Evolutionary conservation across 2,888 invertebrate species (phyloP).

Genomic region (Tipula vernalis): DNA sequence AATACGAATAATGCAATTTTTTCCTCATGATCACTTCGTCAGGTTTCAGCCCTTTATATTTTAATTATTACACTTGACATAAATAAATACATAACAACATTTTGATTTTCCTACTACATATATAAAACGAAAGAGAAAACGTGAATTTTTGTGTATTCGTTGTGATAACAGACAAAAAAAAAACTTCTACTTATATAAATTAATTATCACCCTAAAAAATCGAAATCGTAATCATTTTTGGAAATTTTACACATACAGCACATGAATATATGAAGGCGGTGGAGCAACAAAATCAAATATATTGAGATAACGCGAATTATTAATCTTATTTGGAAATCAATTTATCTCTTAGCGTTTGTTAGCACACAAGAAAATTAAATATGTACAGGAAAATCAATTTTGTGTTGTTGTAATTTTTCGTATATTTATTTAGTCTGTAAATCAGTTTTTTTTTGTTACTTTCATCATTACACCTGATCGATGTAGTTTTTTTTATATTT

Average conservation of each 20-base stretch:
- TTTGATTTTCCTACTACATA: background rate
- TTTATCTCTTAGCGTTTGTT: background rate
- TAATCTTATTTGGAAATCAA: background rate
- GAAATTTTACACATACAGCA: background rate
- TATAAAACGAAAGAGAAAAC: background rate
- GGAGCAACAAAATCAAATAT: background rate
- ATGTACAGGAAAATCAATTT: background rate
- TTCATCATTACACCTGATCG: slow-evolving; percentile 4
- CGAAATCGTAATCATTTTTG: background rate
- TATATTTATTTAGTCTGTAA: background rate
- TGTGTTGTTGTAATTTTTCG: background rate
- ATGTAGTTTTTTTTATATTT: background rate
- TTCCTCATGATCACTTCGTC: too few relatives aligned
- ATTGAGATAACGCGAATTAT: background rate
- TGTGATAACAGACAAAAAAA: background rate
- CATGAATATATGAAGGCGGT: background rate
- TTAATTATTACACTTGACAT: background rate
- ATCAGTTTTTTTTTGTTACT: background rate
- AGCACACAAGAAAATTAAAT: background rate
- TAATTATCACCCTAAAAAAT: background rate
- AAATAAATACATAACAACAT: background rate
- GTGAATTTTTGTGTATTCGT: background rate
- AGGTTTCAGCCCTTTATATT: too few relatives aligned
- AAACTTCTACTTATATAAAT: background rate
- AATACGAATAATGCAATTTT: too few relatives aligned